These are phyloP conservation scores for Hippocampus mohnikei DNA, from an alignment of 2,113 vertebrate species.

Conservation along the genomic window DNA sequence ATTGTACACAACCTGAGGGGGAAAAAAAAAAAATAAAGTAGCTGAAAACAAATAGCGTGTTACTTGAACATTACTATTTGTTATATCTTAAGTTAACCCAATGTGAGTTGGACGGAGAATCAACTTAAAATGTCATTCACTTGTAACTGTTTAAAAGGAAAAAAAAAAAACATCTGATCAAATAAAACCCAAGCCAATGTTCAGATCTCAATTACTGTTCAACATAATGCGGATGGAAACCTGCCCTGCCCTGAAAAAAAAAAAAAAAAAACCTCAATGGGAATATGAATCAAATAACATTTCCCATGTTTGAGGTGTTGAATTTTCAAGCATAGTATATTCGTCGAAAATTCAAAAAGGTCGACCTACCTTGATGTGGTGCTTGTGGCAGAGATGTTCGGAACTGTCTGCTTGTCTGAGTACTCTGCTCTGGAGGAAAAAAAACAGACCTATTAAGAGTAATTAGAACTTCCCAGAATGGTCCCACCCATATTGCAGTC, in stretches of 20 bases:
- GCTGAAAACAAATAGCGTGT: too few relatives aligned
- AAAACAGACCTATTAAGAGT: slow-evolving; percentile 39
- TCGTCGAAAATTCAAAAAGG: not conserved
- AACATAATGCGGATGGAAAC: not conserved
- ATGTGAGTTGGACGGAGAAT: too few relatives aligned
- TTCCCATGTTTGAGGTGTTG: not conserved
- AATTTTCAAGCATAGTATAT: not conserved
- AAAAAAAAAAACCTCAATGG: not conserved
- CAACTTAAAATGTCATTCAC: too few relatives aligned
- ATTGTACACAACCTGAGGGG: slow-evolving; percentile 44
- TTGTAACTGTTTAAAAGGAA: too few relatives aligned
- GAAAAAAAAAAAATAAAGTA: not conserved
- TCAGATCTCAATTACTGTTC: not conserved
- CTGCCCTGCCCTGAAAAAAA: not conserved
- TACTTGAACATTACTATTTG: too few relatives aligned
- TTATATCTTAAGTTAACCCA: too few relatives aligned
- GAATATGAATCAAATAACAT: not conserved
- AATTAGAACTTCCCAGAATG: slow-evolving; percentile 57
- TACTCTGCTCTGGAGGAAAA: slow-evolving; percentile 28
- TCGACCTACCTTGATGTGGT: slow-evolving; percentile 41
- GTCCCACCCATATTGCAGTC: slow-evolving; percentile 43
- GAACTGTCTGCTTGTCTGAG: slow-evolving; percentile 15
- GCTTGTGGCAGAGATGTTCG: slow-evolving; percentile 2
- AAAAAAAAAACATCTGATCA: not conserved
- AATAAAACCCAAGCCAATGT: not conserved